These are phyloP conservation scores for Odocoileus hemionus DNA, from an alignment of 2,113 vertebrate species.

Conservation along the genomic window DNA sequence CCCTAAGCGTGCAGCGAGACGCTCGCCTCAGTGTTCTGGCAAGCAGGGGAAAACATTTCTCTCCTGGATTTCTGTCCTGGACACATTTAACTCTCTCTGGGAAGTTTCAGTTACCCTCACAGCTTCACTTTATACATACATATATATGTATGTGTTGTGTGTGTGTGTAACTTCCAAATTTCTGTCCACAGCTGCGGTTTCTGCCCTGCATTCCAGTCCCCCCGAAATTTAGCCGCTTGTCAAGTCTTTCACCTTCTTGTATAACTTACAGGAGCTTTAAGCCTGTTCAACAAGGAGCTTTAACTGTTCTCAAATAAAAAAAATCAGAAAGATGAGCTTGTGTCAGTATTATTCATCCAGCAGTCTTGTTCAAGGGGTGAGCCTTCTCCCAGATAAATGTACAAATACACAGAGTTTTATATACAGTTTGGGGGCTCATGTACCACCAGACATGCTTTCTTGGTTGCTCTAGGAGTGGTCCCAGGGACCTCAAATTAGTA, in stretches of 20 bases:
- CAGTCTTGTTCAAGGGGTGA: background rate
- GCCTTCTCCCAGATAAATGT: background rate
- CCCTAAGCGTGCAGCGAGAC: background rate
- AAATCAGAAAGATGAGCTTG: background rate
- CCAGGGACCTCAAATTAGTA: background rate
- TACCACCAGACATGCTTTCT: background rate
- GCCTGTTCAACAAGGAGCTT: no score
- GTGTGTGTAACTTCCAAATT: background rate
- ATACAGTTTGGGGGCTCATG: background rate
- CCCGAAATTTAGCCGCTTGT: background rate
- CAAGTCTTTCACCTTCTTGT: background rate
- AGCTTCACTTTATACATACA: background rate
- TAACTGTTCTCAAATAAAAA: background rate
- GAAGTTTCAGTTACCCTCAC: background rate
- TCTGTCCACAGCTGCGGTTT: background rate
- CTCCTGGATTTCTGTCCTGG: background rate
- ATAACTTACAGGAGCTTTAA: background rate
- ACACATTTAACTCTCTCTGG: background rate
- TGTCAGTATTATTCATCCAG: background rate
- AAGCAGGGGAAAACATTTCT: background rate
- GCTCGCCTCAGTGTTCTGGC: fast-evolving
- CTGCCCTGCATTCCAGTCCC: background rate
- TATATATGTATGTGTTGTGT: no score
- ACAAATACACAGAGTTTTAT: background rate
- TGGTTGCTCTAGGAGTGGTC: background rate